Evolutionary conservation across 2,888 invertebrate genomes (phyloP).

Genomic region (Chloroclystis v-ata): DNA sequence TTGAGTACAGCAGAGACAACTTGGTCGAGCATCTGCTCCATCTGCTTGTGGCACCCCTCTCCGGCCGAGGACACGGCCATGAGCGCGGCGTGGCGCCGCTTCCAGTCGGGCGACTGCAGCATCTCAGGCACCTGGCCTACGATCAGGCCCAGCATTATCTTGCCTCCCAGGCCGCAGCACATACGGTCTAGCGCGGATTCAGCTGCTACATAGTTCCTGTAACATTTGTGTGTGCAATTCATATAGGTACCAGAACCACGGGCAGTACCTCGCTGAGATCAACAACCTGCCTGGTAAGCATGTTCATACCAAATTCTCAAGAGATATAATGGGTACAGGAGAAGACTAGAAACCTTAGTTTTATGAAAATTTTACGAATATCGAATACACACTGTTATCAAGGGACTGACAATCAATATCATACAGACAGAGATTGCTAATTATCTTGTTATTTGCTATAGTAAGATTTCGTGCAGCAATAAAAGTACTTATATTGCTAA

Average conservation of each 20-base stretch:
- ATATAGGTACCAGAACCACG: no score
- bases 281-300: no score
- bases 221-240: no score
- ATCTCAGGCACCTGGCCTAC: conserved; percentile 91
- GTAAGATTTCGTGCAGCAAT: conserved; percentile 50
- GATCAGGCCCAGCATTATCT: conserved; percentile 92
- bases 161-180: conserved; percentile 97
- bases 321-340: no score
- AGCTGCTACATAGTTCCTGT: conserved; percentile 94
- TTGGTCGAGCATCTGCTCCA: conserved; percentile 96
- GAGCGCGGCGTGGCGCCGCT: conserved; percentile 95
- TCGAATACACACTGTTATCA: conserved; percentile 29
- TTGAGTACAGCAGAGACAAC: conserved; percentile 94
- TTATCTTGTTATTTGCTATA: conserved; percentile 63
- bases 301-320: no score
- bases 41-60: conserved; percentile 98
- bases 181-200: conserved; percentile 97
- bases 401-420: conserved; percentile 70
- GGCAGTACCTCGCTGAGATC: no score
- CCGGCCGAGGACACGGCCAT: conserved; percentile 99
- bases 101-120: conserved; percentile 90
- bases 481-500: conserved; percentile 38
- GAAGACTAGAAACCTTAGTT: no score
- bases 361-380: no score
- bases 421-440: conserved; percentile 58